Evolutionary conservation across 2,888 invertebrate genomes (phyloP), one percentile per base, ranked within the genome.

Genomic region (Corythucha ciliata): DNA sequence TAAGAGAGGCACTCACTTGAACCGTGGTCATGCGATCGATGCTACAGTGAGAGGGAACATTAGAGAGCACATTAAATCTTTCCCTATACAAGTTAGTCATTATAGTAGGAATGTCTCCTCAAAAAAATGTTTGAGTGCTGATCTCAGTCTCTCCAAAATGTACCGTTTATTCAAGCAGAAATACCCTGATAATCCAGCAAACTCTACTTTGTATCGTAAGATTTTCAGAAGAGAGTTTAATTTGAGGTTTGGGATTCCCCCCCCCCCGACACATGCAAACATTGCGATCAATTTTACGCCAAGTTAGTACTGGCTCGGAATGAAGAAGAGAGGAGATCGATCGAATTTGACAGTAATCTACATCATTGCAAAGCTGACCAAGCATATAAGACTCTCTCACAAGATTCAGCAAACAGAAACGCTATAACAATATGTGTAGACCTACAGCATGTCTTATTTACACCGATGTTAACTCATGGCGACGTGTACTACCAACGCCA

Each of bases 371-470:
- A 36, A 36, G 37, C 37, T 36, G 37, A 36, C 37, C 37, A 36
- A 36, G 37, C 37, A 36, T 36, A 36, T 36, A 14, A 36, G 37
- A 36, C 37, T 36, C 37, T 36, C 37, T 36, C 37, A 7, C 10
- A 36, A 36, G 37, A 36, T 36, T 36, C 37, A 36, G 37, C 37
- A 36, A 36, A 36, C 37, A 36, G 37, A 36, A 36, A 36, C 14
- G 37, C 8, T 10, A 36, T 36, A 36, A 36, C 37, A 36, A 36
- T 36, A 36, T 36, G 14, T 36, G 37, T 36, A 36, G 37, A 36
- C 48, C 48, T 53, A n/a, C 37, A 20, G 20, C n/a, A 53, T 27
- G 49, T 53, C 39, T 27, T 53, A 14, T 51, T 51, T 53, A 26
- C 29, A 18, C 53, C 49, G 25, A 53, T 20, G 29, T 26, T 53